These are phyloP conservation scores for Caenorhabditis macrosperma DNA, from an alignment of 2,888 invertebrate species.

Conservation along the genomic window DNA sequence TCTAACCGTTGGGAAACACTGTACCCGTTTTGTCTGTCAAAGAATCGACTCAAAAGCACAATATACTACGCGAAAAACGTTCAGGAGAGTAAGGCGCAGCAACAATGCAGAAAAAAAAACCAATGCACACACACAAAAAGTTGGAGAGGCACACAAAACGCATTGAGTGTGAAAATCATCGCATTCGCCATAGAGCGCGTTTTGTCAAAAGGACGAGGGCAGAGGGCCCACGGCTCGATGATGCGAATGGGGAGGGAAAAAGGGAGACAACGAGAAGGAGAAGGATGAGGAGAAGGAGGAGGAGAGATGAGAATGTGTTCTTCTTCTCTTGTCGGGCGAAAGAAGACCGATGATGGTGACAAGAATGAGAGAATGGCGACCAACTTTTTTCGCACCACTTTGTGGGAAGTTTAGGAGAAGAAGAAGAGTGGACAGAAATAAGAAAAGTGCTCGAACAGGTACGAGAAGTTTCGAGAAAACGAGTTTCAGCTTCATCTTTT, in stretches of 20 bases:
- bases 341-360: too few species aligned
- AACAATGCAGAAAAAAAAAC: not conserved
- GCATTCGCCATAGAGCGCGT: slow-evolving; percentile 14
- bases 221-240: not conserved
- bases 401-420: not conserved
- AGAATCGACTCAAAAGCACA: not conserved
- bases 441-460: not conserved
- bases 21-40: too few species aligned
- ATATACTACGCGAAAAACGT: not conserved
- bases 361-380: too few species aligned
- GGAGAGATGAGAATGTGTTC: not conserved
- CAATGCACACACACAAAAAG: slow-evolving; percentile 1
- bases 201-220: not conserved
- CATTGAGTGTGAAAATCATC: slow-evolving; percentile 29
- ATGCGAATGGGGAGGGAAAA: not conserved
- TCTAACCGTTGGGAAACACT: too few species aligned
- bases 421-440: not conserved
- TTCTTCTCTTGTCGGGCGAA: not conserved
- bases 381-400: too few species aligned
- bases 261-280: not conserved
- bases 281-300: not conserved
- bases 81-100: not conserved
- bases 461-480: too few species aligned
- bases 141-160: not conserved
- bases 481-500: too few species aligned